Conservation (phyloP, 1,140 invertebrate genomes). For the Aporrectodea caliginosa region DNA sequence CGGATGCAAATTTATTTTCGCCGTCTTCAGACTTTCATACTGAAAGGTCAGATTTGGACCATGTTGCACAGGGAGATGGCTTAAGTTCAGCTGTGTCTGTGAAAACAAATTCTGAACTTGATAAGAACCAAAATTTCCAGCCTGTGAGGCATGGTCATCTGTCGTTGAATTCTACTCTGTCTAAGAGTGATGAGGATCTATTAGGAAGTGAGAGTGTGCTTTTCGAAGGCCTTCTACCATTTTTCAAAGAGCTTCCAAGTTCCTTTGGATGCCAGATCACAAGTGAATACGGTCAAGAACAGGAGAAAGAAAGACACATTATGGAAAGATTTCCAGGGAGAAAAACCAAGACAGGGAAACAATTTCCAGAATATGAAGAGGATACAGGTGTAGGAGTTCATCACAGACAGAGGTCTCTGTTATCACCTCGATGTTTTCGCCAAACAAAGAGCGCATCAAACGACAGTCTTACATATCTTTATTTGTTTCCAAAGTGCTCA, state of each 20-base stretch:
- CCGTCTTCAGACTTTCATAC: background rate
- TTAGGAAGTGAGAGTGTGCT: slow-evolving; percentile 7
- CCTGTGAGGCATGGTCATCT: too few relatives aligned
- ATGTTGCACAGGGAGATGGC: too few relatives aligned
- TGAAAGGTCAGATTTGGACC: too few relatives aligned
- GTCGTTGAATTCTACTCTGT: background rate
- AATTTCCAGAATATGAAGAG: too few relatives aligned
- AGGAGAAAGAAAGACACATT: too few relatives aligned
- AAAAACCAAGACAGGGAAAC: too few relatives aligned
- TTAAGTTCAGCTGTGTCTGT: too few relatives aligned
- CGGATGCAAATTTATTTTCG: background rate
- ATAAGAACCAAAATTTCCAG: too few relatives aligned
- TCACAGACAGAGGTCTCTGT: background rate
- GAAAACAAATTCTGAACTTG: too few relatives aligned
- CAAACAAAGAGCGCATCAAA: background rate
- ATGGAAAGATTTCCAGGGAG: too few relatives aligned
- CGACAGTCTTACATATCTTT: background rate
- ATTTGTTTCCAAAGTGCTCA: background rate
- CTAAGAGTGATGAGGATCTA: slow-evolving; percentile 20
- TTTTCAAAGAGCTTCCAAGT: slow-evolving; percentile 15
- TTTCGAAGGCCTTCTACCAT: slow-evolving; percentile 13
- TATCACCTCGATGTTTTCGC: background rate
- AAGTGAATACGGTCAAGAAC: too few relatives aligned
- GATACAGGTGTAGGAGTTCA: too few relatives aligned
- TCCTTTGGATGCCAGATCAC: background rate